phyloP scores from a whole-genome alignment of 1,140 invertebrate genomes.

The Formica exsecta region DNA sequence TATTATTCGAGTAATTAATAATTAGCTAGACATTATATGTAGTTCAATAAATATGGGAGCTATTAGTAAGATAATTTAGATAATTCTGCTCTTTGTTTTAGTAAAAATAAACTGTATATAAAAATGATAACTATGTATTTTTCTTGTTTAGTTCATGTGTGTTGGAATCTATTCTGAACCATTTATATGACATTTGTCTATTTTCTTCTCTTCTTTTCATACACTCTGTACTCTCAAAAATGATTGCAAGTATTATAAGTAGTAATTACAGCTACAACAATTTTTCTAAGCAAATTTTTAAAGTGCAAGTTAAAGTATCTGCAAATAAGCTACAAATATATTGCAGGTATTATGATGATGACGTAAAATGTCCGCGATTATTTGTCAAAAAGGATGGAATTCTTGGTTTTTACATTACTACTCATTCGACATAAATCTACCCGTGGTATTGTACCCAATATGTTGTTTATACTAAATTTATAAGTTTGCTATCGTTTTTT shows the following conservation, averaged over 20 bases:
- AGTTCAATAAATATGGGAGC: conserved; percentile 49
- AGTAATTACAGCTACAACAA: conserved; percentile 57
- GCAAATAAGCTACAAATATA: conserved; percentile 61
- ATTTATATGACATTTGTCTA: conserved; percentile 31
- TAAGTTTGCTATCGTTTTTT: conserved; percentile 67
- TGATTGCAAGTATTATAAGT: conserved; percentile 29
- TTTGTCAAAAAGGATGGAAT: conserved; percentile 70
- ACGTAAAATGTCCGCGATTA: conserved; percentile 59
- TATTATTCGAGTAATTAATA: conserved; percentile 50
- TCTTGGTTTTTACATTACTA: conserved; percentile 59
- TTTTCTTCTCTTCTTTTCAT: not conserved
- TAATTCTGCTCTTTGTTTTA: conserved; percentile 36
- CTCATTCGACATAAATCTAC: conserved; percentile 61
- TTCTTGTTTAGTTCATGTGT: conserved; percentile 29
- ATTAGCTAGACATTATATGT: conserved; percentile 61
- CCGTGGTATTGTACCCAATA: conserved; percentile 59
- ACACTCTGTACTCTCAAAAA: conserved; percentile 19
- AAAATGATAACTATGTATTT: conserved; percentile 61
- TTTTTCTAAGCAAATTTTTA: conserved; percentile 64
- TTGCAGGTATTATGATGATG: conserved; percentile 39
- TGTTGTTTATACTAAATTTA: conserved; percentile 71
- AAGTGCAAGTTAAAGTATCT: conserved; percentile 59
- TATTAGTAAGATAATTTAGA: conserved; percentile 62
- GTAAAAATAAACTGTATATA: conserved; percentile 60
- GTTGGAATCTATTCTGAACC: conserved; percentile 46